Evolutionary conservation across 2,888 invertebrate species (phyloP).

Genomic region (Drepanosiphum platanoidis): DNA sequence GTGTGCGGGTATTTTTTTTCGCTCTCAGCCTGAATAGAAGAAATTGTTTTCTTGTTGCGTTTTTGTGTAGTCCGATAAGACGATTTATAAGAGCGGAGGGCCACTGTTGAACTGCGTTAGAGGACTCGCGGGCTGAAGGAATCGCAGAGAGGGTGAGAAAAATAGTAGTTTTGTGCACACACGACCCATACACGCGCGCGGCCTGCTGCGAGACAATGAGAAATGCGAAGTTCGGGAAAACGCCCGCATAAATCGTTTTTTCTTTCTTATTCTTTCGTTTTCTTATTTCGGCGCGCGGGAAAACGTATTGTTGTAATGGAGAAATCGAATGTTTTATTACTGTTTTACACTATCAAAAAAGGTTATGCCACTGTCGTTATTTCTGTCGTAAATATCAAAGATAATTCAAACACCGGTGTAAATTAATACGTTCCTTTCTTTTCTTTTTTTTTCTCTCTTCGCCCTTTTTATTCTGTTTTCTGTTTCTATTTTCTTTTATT

Average conservation of each 20-base stretch:
- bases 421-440: constrained; percentile 15
- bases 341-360: constrained; percentile 56
- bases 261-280: constrained; percentile 15
- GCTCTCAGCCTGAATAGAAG: constrained; percentile 4
- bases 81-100: constrained; percentile 45
- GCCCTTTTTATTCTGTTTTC: too few relatives aligned
- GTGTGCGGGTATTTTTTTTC: constrained; percentile 24
- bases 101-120: constrained; percentile 21
- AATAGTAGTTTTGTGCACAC: constrained; percentile 56
- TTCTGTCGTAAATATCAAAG: constrained; percentile 46
- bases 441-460: too few relatives aligned
- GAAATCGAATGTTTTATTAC: constrained; percentile 61
- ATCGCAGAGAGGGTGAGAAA: constrained; percentile 9
- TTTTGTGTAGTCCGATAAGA: constrained; percentile 55
- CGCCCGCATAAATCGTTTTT: constrained; percentile 61
- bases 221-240: constrained; percentile 59
- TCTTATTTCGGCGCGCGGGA: constrained; percentile 41
- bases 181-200: constrained; percentile 28
- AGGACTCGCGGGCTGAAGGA: constrained; percentile 26
- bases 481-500: too few relatives aligned
- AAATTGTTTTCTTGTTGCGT: constrained; percentile 59
- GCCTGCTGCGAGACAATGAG: constrained; percentile 54
- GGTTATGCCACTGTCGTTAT: constrained; percentile 53
- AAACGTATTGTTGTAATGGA: constrained; percentile 58
- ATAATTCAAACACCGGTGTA: constrained; percentile 30